A percentile compares a stretch with the other conserved stretches of the same genome.
Conservation (phyloP, 2,888 invertebrate genomes). For the Microplitis manilae region DNA sequence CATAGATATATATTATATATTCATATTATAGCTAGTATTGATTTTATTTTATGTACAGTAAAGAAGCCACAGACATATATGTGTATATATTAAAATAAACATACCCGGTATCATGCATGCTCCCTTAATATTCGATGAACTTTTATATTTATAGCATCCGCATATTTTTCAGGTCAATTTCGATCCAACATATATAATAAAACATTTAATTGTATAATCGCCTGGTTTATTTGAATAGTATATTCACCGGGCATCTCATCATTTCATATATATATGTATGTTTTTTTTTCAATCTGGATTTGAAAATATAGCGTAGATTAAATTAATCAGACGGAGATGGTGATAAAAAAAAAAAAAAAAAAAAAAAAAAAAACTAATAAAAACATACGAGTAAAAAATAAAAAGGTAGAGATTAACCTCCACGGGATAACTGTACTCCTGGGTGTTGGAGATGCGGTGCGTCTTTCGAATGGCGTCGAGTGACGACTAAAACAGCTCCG, state of each 20-base stretch:
- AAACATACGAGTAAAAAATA: conserved; percentile 33
- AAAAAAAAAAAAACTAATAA: conserved; percentile 27
- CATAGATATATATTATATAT: no score
- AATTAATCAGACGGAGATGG: background rate
- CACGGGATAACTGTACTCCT: conserved; percentile 61
- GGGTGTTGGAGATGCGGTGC: conserved; percentile 65
- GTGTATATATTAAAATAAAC: background rate
- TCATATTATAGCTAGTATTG: no score
- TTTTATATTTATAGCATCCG: conserved; percentile 67
- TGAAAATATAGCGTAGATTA: background rate
- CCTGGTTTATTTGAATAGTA: conserved; percentile 60
- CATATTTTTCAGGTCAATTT: conserved; percentile 63
- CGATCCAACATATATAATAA: conserved; percentile 39
- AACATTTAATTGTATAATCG: conserved; percentile 49
- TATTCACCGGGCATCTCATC: conserved; percentile 59
- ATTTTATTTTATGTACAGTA: background rate
- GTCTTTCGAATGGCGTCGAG: conserved; percentile 68
- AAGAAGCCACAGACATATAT: background rate
- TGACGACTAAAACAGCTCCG: conserved; percentile 40
- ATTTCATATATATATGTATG: conserved; percentile 6
- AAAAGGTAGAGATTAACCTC: conserved; percentile 53
- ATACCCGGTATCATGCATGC: conserved; percentile 51
- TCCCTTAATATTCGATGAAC: conserved; percentile 65
- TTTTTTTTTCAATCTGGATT: background rate
- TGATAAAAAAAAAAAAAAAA: background rate